Conservation (phyloP, 2,888 invertebrate genomes). For the Tricholauxania praeusta region DNA sequence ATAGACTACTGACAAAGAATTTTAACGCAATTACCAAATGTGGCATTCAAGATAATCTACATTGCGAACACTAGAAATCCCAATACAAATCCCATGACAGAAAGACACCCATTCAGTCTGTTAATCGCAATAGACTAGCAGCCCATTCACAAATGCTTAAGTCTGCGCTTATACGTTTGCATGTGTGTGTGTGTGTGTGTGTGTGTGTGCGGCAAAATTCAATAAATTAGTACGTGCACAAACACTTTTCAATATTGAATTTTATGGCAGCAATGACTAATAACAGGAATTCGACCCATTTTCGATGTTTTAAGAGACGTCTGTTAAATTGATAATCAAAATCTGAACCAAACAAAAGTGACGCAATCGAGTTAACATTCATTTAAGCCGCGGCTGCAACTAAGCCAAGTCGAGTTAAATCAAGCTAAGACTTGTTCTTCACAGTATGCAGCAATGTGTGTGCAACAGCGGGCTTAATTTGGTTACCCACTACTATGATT, state of each 20-base stretch:
- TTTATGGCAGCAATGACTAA: constrained; percentile 6
- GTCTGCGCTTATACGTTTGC: no score
- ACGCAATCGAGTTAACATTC: constrained; percentile 11
- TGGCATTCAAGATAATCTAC: constrained; percentile 8
- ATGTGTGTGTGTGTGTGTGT: no score
- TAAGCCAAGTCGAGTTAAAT: neutral
- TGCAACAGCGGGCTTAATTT: constrained; percentile 10
- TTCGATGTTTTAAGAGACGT: neutral
- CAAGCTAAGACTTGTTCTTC: constrained; percentile 10
- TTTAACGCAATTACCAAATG: no score
- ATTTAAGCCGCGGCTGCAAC: neutral
- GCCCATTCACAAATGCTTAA: no score
- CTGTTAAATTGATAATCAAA: neutral
- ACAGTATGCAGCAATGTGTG: neutral
- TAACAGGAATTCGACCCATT: constrained; percentile 29
- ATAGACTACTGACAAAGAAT: neutral
- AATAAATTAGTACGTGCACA: no score
- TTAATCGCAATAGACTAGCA: neutral
- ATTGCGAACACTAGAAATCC: neutral
- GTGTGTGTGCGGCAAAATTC: no score
- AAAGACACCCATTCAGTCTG: constrained; percentile 17
- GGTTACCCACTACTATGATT: constrained; percentile 18
- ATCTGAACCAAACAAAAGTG: neutral
- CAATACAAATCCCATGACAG: neutral
- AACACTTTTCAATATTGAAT: neutral